Base-by-base conservation (phyloP, 1,140 invertebrate genomes). In the Drosophila elegans region DNA sequence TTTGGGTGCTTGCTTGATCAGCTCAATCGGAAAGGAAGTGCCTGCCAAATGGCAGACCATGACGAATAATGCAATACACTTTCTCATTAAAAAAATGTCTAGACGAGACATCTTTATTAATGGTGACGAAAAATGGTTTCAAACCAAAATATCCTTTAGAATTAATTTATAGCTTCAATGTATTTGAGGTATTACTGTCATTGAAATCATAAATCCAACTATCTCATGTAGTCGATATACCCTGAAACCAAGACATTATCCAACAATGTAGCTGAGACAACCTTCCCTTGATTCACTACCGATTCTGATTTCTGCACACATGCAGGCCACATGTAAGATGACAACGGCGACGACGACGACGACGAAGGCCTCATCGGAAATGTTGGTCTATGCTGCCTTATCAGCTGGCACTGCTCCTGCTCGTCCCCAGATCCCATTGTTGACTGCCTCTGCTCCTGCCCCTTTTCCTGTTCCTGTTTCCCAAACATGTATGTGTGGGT, bases 351-450 rank as follows among this genome's bases (percentile, higher is more conserved):
- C 59, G 64, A 56, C 69, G 68, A 75, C 45, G 36, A 60, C 59
- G 48, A 53, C 63, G 66, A 48, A 64, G 51, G 54, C 49, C 49
- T 59, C 77, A 80, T 73, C 82, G 81, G 81, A 85, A 85, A 88
- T 49, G 83, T 82, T 66, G 60, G 64, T 69, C 60, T 63, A 56
- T 71, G 66, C 29, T 29, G 27, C 60, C 67, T 66, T 66, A 75
- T 66, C 60, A 44, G 38, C 39, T 38, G 44, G 29, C 66, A 49
- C 71, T 72, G 36, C 66, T 66, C 36, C 42, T 29, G 9, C 57
- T 44, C 41, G 25, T 59, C 69, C 66, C 52, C 61, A 39, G 64
- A 34, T 49, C 42, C 51, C 51, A 71, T 71, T 71, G 67, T 71
- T 48, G 49, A 11, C 41, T 42, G 16, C 29, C 16, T 32, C 59